phyloP scores from a whole-genome alignment of 1,140 invertebrate species.

The Scaptomyza hsui region DNA sequence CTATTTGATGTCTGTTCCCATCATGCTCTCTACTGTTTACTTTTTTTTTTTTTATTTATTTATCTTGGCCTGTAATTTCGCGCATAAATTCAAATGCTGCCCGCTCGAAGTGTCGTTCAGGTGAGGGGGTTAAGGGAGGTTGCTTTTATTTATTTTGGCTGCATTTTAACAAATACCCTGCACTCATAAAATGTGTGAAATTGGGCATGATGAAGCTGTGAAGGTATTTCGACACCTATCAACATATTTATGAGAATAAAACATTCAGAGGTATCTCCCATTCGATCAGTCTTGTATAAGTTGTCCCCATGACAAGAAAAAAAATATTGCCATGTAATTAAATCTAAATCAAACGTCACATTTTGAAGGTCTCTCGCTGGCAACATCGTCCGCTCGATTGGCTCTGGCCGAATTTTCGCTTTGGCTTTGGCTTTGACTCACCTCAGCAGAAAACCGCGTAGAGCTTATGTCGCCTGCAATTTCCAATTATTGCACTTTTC shows the following conservation, averaged over 20 bases:
- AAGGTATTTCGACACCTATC: too few relatives aligned
- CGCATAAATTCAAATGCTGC: slow-evolving; percentile 68
- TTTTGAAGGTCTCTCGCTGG: slow-evolving; percentile 67
- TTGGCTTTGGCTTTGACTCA: slow-evolving; percentile 58
- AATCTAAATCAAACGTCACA: slow-evolving; percentile 82
- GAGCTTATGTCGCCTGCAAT: slow-evolving; percentile 35
- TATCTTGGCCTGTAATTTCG: slow-evolving; percentile 77
- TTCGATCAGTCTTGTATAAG: neutral
- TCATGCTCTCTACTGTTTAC: slow-evolving; percentile 58
- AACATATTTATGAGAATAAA: too few relatives aligned
- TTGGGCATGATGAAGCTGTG: neutral
- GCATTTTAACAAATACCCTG: slow-evolving; percentile 20
- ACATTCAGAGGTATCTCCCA: neutral
- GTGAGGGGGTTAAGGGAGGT: neutral
- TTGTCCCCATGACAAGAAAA: slow-evolving; percentile 14
- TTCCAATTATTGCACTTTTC: slow-evolving; percentile 40
- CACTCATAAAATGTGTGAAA: neutral
- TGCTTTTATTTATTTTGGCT: slow-evolving; percentile 60
- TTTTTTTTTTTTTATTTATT: slow-evolving; percentile 35
- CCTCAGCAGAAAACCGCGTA: slow-evolving; percentile 37
- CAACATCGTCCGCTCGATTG: slow-evolving; percentile 70
- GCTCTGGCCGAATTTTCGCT: slow-evolving; percentile 56
- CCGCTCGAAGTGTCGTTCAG: slow-evolving; percentile 50
- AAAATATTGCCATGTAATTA: slow-evolving; percentile 71
- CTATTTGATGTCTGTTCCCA: slow-evolving; percentile 75